These are phyloP conservation scores for Sinocyclocheilus rhinocerous DNA, from an alignment of 2,113 vertebrate genomes.

Conservation along the genomic window DNA sequence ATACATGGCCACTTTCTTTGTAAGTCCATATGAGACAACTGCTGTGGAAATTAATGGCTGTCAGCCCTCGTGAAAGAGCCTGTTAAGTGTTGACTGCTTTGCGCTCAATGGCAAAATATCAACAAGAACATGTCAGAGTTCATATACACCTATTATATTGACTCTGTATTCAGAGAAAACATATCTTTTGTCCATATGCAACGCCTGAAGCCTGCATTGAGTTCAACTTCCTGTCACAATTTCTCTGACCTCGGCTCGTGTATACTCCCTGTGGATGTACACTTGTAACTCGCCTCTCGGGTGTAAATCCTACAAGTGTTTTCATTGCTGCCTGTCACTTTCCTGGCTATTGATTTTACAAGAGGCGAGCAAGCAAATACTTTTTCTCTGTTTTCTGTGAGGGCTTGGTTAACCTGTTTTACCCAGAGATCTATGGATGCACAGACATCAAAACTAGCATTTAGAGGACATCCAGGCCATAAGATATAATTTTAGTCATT, in stretches of 20 bases:
- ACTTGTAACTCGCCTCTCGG: not conserved
- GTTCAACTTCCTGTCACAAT: slow-evolving; percentile 21
- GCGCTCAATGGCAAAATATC: not conserved
- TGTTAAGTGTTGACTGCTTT: not conserved
- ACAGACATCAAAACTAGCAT: not conserved
- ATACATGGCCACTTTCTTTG: slow-evolving; percentile 45
- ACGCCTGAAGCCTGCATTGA: slow-evolving; percentile 4
- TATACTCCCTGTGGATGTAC: slow-evolving; percentile 15
- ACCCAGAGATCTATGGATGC: not conserved
- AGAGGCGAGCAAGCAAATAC: not conserved
- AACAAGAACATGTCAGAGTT: not conserved
- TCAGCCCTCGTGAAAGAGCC: not conserved
- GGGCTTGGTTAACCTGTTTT: not conserved
- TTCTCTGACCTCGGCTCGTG: slow-evolving; percentile 24
- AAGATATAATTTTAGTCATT: not conserved
- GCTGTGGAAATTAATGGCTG: slow-evolving; percentile 19
- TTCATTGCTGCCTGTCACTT: slow-evolving; percentile 18
- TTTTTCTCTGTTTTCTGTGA: not conserved
- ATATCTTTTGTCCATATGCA: slow-evolving; percentile 14
- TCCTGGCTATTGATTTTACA: slow-evolving; percentile 37
- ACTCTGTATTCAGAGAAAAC: not conserved
- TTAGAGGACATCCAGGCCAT: not conserved
- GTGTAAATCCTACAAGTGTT: slow-evolving; percentile 41
- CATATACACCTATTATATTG: not conserved
- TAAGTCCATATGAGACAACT: slow-evolving; percentile 1